Evolutionary conservation across 2,797 vertebrate species (phyloP).

Genomic region (Enteromius mattozi): DNA sequence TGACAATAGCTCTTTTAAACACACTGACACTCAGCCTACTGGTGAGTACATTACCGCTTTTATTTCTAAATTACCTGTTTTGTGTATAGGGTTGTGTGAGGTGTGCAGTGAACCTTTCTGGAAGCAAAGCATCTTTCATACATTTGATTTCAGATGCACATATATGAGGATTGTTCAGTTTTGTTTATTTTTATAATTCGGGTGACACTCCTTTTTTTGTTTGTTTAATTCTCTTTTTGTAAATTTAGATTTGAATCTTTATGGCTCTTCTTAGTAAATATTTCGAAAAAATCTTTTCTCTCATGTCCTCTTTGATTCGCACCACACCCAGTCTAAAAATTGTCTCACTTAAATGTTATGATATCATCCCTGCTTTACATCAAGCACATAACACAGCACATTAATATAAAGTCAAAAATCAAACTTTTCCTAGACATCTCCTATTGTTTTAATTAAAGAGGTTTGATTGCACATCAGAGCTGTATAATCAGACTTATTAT

Average conservation of each 20-base stretch:
- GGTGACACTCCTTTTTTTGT: too few species aligned
- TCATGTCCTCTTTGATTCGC: too few species aligned
- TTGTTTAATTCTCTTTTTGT: too few species aligned
- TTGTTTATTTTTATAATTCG: too few species aligned
- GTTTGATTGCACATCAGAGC: background rate
- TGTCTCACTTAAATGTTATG: too few species aligned
- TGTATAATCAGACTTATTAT: background rate
- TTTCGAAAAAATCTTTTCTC: too few species aligned
- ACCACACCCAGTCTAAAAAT: too few species aligned
- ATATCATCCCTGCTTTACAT: too few species aligned
- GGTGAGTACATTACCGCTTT: slow-evolving; percentile 19
- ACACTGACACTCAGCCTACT: background rate
- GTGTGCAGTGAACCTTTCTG: background rate
- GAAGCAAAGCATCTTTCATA: background rate
- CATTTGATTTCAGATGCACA: background rate
- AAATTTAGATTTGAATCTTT: too few species aligned
- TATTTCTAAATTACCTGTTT: background rate
- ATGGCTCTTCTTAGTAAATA: too few species aligned
- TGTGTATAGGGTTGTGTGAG: background rate
- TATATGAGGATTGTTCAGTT: background rate
- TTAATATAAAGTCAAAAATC: background rate
- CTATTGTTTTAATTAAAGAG: background rate
- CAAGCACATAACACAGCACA: background rate
- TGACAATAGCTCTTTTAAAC: slow-evolving; percentile 1
- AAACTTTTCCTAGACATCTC: background rate